Percentiles rank a stretch among this genome's conserved stretches.
These are phyloP conservation scores for Chesias legatella DNA, from an alignment of 2,888 invertebrate genomes.

Conservation along the genomic window DNA sequence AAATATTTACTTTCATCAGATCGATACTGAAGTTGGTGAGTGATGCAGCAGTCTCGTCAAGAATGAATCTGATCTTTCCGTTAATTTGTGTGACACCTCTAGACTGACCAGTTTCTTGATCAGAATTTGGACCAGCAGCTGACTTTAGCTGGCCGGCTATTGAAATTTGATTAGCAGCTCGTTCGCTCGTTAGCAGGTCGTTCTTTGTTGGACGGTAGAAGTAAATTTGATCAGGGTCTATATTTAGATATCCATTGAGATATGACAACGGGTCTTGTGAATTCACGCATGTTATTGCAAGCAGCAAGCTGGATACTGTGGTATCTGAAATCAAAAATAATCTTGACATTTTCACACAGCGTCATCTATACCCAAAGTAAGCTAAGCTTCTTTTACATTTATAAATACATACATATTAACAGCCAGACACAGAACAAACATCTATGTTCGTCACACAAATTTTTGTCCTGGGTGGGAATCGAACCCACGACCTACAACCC, in stretches of 20 bases:
- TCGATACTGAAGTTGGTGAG: slow-evolving; percentile 23
- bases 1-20: slow-evolving; percentile 21
- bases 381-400: no score
- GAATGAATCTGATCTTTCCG: not conserved
- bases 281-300: not conserved
- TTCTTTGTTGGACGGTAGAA: slow-evolving; percentile 13
- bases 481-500: no score
- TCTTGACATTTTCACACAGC: no score
- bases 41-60: slow-evolving; percentile 14
- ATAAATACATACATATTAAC: no score
- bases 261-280: slow-evolving; percentile 1
- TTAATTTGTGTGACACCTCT: not conserved
- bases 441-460: no score
- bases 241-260: slow-evolving; percentile 1
- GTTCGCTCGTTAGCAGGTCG: no score
- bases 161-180: not conserved
- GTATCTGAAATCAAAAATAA: slow-evolving; percentile 6
- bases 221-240: slow-evolving; percentile 13
- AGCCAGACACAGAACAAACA: no score
- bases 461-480: no score
- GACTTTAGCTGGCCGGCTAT: not conserved
- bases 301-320: slow-evolving; percentile 1
- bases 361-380: no score
- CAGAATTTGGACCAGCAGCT: no score
- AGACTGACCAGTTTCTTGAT: no score